Base-by-base conservation (phyloP, 2,113 vertebrate genomes). In the Xiphophorus couchianus region DNA sequence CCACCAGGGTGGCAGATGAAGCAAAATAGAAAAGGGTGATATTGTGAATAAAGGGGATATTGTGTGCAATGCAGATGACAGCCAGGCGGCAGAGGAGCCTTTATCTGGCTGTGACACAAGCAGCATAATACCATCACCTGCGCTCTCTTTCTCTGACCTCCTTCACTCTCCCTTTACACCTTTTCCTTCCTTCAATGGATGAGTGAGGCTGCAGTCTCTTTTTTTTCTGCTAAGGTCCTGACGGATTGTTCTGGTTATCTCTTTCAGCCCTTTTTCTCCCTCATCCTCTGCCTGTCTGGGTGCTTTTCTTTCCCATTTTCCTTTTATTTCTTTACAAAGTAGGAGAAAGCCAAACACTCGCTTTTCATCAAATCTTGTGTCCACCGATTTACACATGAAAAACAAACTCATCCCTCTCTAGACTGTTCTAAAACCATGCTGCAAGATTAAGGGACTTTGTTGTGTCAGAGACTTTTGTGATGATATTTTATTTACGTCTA, bases 71-170 rank as follows among this genome's bases (percentile, higher is more conserved):
- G 82, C 83, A 88, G 87, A 89, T 91, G 86, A 87, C 86, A 88
- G 76, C 71, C 82, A 77, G 84, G 70, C 75, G 14, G 84, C 66
- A 84, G 65, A 77, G 70, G 72, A 87, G 82, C 82, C 78, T 92
- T 86, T 89, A 88, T 91, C 87, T 90, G 84, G 81, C 83, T 76
- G 71, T 88, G 77, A 89, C 88, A 90, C 87, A 78, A 37, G 81
- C 82, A 82, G 86, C 88, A 91, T 89, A 84, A 85, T 83, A 77
- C 81, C 84, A 86, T 90, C 90, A 90, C 86, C 84, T 88, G 77
- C 11, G 60, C 71, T 83, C 81, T 80, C 80, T 76, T 81, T 68
- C 76, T 74, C 64, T 84, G 90, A 86, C 86, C 89, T 86, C 68
- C 35, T 78, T 82, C 69, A 39, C 75, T 76, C 62, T 73, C 70